Evolutionary conservation across 2,888 invertebrate species (phyloP), one percentile per base, ranked within the genome.

Genomic region (Acanthoscelides obtectus): DNA sequence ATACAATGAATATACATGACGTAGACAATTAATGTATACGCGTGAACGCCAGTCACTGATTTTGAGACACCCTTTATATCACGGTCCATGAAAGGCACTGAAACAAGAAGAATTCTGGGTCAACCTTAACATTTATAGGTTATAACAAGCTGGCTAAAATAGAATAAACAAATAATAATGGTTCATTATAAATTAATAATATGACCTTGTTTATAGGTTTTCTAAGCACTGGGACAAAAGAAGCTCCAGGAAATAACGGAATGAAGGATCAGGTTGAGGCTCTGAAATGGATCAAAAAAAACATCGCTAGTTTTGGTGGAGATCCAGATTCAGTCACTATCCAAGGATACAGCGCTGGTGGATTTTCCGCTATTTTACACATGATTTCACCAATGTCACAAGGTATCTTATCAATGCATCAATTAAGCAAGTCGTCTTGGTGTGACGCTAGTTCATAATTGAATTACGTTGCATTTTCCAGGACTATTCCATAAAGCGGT

Each of bases 401-500:
- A 83, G 90, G 88, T 83, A 79, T n/a, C 5, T 45, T 45, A 45
- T 12, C 17, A 45, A n/a, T n/a, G n/a, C n/a, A n/a, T n/a, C n/a
- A n/a, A n/a, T n/a, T n/a, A n/a, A n/a, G n/a, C n/a, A n/a, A n/a
- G n/a, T n/a, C n/a, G n/a, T n/a, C n/a, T n/a, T n/a, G n/a, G n/a
- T n/a, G n/a, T n/a, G n/a, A n/a, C n/a, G n/a, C n/a, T n/a, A n/a
- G n/a, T n/a, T n/a, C n/a, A n/a, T n/a, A 45, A 45, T 1, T 45
- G 45, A 3, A 66, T 67, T 64, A 70, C n/a, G n/a, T n/a, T n/a
- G n/a, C n/a, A n/a, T n/a, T 80, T 70, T n/a, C 79, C 79, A 89
- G 90, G 90, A 69, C 84, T 93, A 0, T 93, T 93, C 82, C 92
- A 93, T 80, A 88, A 90, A 71, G 93, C 88, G 0, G 90, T 93